Base-by-base conservation (phyloP, 2,797 vertebrate species). In the Apogon talboti region DNA sequence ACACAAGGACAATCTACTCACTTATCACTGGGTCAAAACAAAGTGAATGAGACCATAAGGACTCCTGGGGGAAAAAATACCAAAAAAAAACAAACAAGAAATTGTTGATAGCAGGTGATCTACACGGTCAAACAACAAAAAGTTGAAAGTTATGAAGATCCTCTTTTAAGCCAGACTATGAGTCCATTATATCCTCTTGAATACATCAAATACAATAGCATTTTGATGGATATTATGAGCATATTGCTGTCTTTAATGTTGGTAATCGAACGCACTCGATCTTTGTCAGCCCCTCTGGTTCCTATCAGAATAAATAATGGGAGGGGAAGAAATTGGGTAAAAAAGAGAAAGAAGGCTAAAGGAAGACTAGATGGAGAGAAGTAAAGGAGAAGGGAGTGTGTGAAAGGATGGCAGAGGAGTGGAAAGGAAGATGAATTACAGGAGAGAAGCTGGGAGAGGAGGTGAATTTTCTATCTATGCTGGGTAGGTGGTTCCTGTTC, bases 401-500 rank as follows among this genome's bases (percentile, higher is more conserved):
- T 47, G 38, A 42, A 53, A 40, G 8, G 14, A 35, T 13, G 60
- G 48, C 11, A 33, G 63, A 68, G 42, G 16, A 49, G 44, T 51
- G 52, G 50, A 62, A 54, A 62, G 28, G 52, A 66, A 55, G 72
- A 76, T 74, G 66, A 63, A 76, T 76, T 79, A 63, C 61, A 66
- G 40, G 48, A 52, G 66, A 56, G 59, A 44, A 45, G 44, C 11
- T 41, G 49, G 48, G 46, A 18, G 49, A 61, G 71, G 66, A 56
- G 18, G 76, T 80, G 64, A 55, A 66, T 60, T 63, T 54, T 69
- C 49, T 58, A 65, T 42, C 11, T 3, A 52, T 56, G 72, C 76
- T 1, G 46, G 72, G 75, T 63, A 78, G 74, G 71, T 76, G 79
- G 62, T 68, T 83, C 59, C 55, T 66, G 78, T 69, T 83, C 18